phyloP scores from a whole-genome alignment of 2,888 invertebrate genomes.

The Eupithecia tripunctaria region DNA sequence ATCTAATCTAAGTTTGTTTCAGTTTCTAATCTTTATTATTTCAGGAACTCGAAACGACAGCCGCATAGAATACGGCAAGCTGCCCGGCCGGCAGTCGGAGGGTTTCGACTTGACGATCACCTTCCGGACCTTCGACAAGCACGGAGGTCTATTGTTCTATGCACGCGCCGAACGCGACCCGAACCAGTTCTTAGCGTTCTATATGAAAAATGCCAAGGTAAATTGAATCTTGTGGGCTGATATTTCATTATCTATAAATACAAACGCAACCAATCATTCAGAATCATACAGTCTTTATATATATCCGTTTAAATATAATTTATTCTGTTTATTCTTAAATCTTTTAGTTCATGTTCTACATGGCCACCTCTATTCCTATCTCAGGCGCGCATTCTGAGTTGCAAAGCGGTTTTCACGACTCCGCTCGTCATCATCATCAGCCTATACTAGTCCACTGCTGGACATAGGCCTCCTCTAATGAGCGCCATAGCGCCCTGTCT shows the following conservation, averaged over 20 bases:
- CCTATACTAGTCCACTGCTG: too few species aligned
- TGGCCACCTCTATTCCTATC: too few species aligned
- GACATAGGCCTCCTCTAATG: too few species aligned
- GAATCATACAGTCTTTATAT: too few species aligned
- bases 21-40: not conserved
- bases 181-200: constrained; percentile 89
- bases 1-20: not conserved
- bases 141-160: constrained; percentile 94
- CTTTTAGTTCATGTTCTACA: too few species aligned
- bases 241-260: not conserved
- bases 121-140: constrained; percentile 89
- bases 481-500: too few species aligned
- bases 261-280: too few species aligned
- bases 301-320: too few species aligned
- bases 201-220: constrained; percentile 89
- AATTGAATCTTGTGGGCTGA: not conserved
- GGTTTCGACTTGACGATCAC: constrained; percentile 90
- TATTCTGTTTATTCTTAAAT: too few species aligned
- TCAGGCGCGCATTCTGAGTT: too few species aligned
- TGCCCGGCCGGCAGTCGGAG: constrained; percentile 86
- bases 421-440: too few species aligned
- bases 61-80: constrained; percentile 88
- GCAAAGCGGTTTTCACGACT: too few species aligned
- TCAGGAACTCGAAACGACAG: constrained; percentile 88
- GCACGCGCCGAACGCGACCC: constrained; percentile 84